Base-by-base conservation (phyloP, 2,888 invertebrate genomes). In the Opisthograptis luteolata region DNA sequence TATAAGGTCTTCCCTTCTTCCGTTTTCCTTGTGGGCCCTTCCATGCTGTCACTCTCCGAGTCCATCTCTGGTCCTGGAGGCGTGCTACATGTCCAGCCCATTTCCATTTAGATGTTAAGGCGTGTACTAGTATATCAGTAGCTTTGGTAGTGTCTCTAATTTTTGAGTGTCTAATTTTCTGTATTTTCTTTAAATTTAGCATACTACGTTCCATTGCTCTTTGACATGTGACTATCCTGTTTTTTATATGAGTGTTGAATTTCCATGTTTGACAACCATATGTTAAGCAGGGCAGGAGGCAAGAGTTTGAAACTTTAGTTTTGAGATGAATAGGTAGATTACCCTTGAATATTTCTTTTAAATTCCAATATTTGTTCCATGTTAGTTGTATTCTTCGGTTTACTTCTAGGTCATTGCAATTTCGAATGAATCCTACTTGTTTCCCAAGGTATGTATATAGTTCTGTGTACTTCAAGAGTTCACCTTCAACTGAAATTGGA, bases 351-450 rank as follows among this genome's bases (percentile, higher is more conserved):
- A 55, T 39, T 30, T 51, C 40, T 34, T 51, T 55, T 3, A 45
- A 7, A 17, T 35, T 45, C 55, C 55, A 52, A 10, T 28, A 52
- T 20, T 48, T 56, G 17, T 56, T 56, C 48, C 51, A 56, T 1
- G 42, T 30, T 17, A 8, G 9, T 12, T 41, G 31, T 13, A 32
- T 6, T 28, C 52, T 42, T 15, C 47, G 15, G n/a, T 55, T 40
- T 9, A 51, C 19, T 19, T 51, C 51, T 13, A 10, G 25, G 3
- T 40, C 19, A 15, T 50, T 50, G 6, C 13, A 44, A 14, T 28
- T 4, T 34, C 8, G 19, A 2, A 37, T n/a, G 6, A 50, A 50
- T 0, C 32, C n/a, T 1, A 51, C 48, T 48, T 20, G 27, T 30
- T 55, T 51, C 2, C 55, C 55, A 6, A 55, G 20, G 15, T 55